phyloP scores from a whole-genome alignment of 2,113 vertebrate genomes.

The Archilochus colubris region DNA sequence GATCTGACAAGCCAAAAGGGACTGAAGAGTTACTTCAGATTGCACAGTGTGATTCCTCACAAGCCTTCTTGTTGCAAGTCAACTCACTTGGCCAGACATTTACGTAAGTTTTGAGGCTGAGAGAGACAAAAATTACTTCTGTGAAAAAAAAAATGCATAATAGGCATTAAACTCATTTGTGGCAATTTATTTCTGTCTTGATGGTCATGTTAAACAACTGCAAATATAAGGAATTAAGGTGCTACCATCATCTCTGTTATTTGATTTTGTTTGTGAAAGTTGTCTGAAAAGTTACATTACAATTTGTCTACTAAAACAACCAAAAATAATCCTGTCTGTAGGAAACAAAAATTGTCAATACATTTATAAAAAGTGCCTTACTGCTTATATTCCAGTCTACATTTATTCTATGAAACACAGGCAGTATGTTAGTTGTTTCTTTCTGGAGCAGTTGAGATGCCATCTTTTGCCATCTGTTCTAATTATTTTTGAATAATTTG shows the following conservation, averaged over 20 bases:
- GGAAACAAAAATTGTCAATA: not conserved
- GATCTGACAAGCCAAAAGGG: not conserved
- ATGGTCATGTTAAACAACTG: not conserved
- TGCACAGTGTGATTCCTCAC: not conserved
- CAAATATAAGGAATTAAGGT: not conserved
- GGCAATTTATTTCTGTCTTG: not conserved
- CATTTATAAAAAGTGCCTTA: not conserved
- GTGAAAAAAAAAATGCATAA: not conserved
- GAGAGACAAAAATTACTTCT: not conserved
- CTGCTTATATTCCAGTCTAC: not conserved
- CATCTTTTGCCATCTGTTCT: slow-evolving; percentile 62
- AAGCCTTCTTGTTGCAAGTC: not conserved
- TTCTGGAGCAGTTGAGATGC: slow-evolving; percentile 32
- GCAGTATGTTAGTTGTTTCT: slow-evolving; percentile 37
- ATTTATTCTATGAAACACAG: slow-evolving; percentile 6
- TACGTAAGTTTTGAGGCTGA: not conserved
- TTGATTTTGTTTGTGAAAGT: not conserved
- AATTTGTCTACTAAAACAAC: not conserved
- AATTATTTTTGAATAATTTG: slow-evolving; percentile 58
- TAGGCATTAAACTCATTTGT: not conserved
- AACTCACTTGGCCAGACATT: not conserved
- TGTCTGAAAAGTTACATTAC: slow-evolving; percentile 11
- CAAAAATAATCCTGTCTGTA: not conserved
- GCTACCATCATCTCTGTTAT: not conserved
- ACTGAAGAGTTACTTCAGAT: not conserved